These are phyloP conservation scores for Manis pentadactyla DNA, from an alignment of 2,797 vertebrate genomes.

Conservation along the genomic window DNA sequence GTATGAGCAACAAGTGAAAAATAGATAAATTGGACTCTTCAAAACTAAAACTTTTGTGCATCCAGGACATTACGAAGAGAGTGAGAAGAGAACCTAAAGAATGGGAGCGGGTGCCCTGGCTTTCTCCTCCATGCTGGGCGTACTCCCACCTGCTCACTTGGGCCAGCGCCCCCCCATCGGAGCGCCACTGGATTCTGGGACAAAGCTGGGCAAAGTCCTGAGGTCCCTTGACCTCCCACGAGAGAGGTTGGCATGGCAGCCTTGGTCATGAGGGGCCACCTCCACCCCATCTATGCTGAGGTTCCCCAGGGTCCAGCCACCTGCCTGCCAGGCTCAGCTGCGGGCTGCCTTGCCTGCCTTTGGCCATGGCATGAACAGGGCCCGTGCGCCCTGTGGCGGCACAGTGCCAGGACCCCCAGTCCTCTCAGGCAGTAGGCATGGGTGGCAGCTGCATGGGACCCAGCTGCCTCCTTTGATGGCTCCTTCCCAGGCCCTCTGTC, in stretches of 20 bases:
- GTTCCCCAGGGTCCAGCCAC: background rate
- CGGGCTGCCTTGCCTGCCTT: background rate
- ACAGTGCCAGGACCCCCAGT: rapidly evolving
- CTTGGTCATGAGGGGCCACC: background rate
- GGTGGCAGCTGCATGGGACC: background rate
- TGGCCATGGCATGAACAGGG: too few species aligned
- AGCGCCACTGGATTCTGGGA: rapidly evolving
- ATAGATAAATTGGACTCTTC: background rate
- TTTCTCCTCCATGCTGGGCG: background rate
- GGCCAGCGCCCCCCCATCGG: too few species aligned
- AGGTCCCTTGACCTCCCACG: too few species aligned
- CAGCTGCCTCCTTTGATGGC: background rate
- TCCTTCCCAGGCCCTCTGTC: background rate
- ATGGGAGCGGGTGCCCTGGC: background rate
- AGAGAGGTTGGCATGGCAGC: background rate
- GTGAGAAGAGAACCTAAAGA: background rate
- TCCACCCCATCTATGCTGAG: background rate
- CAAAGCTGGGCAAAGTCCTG: background rate
- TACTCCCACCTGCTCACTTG: background rate
- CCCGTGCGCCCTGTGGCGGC: background rate
- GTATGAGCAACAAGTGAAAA: background rate
- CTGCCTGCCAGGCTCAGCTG: background rate
- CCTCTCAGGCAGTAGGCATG: too few species aligned
- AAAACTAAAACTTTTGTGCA: background rate
- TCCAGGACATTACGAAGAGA: background rate